Base-by-base conservation (phyloP, 92 coral and sea anemone species). In the Meandrina meandrites region DNA sequence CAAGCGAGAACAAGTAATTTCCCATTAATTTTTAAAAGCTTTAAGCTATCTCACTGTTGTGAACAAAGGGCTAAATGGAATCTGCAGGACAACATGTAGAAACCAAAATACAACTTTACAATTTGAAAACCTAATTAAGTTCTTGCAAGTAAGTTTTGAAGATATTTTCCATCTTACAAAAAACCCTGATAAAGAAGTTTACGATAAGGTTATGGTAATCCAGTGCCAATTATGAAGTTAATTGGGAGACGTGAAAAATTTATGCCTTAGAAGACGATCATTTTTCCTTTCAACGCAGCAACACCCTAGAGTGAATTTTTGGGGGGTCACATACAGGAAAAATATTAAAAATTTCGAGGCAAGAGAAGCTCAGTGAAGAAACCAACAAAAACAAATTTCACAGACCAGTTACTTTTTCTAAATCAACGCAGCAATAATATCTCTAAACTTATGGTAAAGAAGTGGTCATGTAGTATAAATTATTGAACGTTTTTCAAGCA, bases 391-490 rank as follows among this genome's bases (percentile, higher is more conserved):
- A 32, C 12, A 28, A 28, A 16, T 10, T 50, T 1, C 6, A 0
- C 8, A 22, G 45, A 72, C 1, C 16, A 4, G 18, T 28, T 5
- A 45, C 45, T 72, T 51, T 36, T 54, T 31, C 71, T 71, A 18
- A 6, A 71, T 35, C 24, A 28, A 8, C 1, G 45, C 27, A 75
- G 58, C 47, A 9, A 32, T 21, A 60, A 0, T 57, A 36, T 56
- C 36, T 76, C 75, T n/a, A 76, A 56, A 28, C 54, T 64, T 62
- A 17, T 8, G 64, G 66, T 31, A 47, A 74, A 73, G 62, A 83
- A 82, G 64, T 85, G 76, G 88, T 85, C 81, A 76, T 75, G 58
- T 77, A 13, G 30, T 21, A 85, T 85, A 21, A 85, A 85, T 85
- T 57, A 85, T 85, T 85, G 60, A 85, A 72, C 7, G 51, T 66